phyloP scores from a whole-genome alignment of 1,140 invertebrate species.

The Musca domestica region DNA sequence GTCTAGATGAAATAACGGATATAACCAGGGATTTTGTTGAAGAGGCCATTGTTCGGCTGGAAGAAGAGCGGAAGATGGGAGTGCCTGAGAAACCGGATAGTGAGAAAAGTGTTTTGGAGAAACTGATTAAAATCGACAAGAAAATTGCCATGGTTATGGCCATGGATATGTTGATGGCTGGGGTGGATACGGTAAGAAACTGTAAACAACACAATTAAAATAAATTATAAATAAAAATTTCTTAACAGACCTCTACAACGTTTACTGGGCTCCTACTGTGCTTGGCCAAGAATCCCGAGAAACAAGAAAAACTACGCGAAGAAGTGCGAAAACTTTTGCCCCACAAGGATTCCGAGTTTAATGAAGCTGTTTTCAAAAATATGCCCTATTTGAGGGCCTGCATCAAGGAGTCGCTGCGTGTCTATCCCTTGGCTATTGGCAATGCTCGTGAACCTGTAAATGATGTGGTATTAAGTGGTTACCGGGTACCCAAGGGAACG shows the following conservation, averaged over 20 bases:
- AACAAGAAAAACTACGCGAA: conserved; percentile 65
- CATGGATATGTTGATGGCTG: conserved; percentile 70
- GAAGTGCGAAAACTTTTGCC: conserved; percentile 61
- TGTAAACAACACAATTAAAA: background rate
- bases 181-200: conserved; percentile 69
- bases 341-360: conserved; percentile 56
- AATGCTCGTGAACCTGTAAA: conserved; percentile 55
- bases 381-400: conserved; percentile 65
- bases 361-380: conserved; percentile 57
- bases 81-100: conserved; percentile 57
- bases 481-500: conserved; percentile 62
- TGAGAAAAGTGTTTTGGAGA: conserved; percentile 58
- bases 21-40: conserved; percentile 37
- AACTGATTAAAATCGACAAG: conserved; percentile 60
- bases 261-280: conserved; percentile 30
- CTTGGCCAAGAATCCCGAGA: conserved; percentile 66
- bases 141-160: conserved; percentile 64
- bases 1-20: conserved; percentile 46
- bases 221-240: background rate
- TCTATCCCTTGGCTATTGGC: conserved; percentile 58
- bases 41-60: conserved; percentile 36
- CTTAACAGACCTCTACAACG: conserved; percentile 34
- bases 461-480: conserved; percentile 60
- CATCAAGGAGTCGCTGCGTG: conserved; percentile 63
- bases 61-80: conserved; percentile 23